Percentiles rank a stretch among this genome's conserved stretches.
Evolutionary conservation across 2,797 vertebrate species (phyloP).

Genomic region (Hoplostethus mediterraneus): DNA sequence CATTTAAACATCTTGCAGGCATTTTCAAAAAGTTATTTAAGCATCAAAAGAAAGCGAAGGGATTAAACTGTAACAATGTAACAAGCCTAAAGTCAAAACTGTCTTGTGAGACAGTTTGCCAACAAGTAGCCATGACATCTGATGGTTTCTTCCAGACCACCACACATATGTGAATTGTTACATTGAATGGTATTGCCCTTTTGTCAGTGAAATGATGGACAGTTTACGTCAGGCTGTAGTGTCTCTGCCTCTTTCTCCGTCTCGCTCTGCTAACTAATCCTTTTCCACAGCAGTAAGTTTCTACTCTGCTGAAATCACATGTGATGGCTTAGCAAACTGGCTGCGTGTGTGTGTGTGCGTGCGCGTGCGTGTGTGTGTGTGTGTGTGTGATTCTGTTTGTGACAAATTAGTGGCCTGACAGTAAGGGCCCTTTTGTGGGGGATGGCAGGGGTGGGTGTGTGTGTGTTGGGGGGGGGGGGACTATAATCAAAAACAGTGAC

Average conservation of each 20-base stretch:
- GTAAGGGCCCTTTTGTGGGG: constrained; percentile 21
- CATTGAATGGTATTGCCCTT: constrained; percentile 52
- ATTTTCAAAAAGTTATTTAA: constrained; percentile 65
- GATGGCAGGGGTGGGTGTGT: not conserved
- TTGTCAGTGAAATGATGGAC: constrained; percentile 53
- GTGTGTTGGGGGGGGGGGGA: not conserved
- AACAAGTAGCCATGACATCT: constrained; percentile 63
- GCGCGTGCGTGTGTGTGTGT: constrained; percentile 23
- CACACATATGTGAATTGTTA: constrained; percentile 64
- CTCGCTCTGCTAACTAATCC: constrained; percentile 14
- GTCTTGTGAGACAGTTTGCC: constrained; percentile 58
- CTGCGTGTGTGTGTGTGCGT: not conserved
- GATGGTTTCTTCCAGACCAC: constrained; percentile 51
- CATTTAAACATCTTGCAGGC: constrained; percentile 71
- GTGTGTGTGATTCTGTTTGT: constrained; percentile 40
- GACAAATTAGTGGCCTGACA: constrained; percentile 51
- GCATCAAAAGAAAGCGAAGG: constrained; percentile 65
- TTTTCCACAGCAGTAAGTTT: constrained; percentile 31
- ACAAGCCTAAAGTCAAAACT: constrained; percentile 63
- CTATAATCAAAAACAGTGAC: constrained; percentile 54
- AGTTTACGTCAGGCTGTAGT: constrained; percentile 46
- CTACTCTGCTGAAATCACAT: constrained; percentile 17
- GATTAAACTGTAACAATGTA: constrained; percentile 62
- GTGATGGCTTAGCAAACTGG: constrained; percentile 1
- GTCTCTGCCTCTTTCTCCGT: constrained; percentile 5